Evolutionary conservation across 2,797 vertebrate species (phyloP).

Genomic region (Pachyuromys duprasi): DNA sequence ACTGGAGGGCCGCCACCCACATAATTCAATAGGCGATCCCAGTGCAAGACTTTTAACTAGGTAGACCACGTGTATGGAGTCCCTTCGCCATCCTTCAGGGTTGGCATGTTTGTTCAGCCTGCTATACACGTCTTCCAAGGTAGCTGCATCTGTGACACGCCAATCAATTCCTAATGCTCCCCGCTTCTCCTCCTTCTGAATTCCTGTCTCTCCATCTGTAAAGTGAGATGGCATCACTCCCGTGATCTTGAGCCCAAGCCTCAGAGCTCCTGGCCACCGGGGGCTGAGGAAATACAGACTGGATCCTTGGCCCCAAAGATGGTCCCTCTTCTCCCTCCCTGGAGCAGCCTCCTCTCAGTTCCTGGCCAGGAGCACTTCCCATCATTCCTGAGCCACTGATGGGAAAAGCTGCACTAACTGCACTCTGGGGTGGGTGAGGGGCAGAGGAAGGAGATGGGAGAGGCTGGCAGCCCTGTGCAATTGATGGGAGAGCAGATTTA

Average conservation of each 20-base stretch:
- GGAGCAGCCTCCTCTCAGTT: slow-evolving; percentile 56
- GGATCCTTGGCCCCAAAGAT: background rate
- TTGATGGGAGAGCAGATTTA: background rate
- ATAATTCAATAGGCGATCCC: background rate
- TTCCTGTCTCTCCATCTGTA: background rate
- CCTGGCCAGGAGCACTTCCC: slow-evolving; percentile 76
- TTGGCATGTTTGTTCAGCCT: background rate
- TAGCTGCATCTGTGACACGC: background rate
- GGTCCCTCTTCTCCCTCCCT: background rate
- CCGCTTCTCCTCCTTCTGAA: background rate
- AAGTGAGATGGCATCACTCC: background rate
- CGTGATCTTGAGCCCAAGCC: background rate
- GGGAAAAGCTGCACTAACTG: slow-evolving; percentile 81
- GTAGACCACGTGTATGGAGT: background rate
- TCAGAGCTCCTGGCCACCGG: background rate
- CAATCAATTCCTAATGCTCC: background rate
- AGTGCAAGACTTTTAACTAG: background rate
- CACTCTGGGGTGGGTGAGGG: slow-evolving; percentile 58
- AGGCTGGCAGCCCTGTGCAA: slow-evolving; percentile 11
- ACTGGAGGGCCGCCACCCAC: background rate
- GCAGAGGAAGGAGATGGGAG: slow-evolving; percentile 58
- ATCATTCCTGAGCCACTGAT: slow-evolving; percentile 76
- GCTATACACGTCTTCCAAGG: background rate
- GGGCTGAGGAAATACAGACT: background rate
- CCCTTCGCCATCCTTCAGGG: background rate